Conservation (phyloP, 2,888 invertebrate genomes). For the Apamea sordens region DNA sequence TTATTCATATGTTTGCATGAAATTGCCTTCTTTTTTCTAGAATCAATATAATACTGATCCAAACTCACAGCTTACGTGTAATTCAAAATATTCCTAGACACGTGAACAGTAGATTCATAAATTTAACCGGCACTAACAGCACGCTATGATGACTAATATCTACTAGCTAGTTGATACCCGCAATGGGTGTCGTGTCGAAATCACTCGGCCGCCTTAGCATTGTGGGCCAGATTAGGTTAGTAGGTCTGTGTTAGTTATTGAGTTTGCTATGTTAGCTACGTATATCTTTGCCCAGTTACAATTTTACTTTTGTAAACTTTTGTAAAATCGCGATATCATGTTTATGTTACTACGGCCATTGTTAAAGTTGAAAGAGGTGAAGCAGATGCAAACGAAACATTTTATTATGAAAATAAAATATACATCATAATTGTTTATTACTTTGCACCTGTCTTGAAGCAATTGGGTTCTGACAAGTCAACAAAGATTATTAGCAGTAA, state of each 20-base stretch:
- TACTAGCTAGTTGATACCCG: constrained; percentile 37
- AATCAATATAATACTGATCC: neutral
- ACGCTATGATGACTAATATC: constrained; percentile 56
- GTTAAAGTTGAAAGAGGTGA: constrained; percentile 6
- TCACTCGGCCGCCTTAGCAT: constrained; percentile 36
- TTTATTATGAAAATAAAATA: constrained; percentile 13
- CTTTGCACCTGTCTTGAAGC: neutral
- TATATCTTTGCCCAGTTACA: constrained; percentile 26
- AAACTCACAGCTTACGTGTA: neutral
- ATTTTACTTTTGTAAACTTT: constrained; percentile 5
- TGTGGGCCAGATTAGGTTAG: constrained; percentile 62
- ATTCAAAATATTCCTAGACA: constrained; percentile 20
- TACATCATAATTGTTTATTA: neutral
- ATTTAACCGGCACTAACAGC: constrained; percentile 15
- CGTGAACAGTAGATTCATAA: constrained; percentile 11
- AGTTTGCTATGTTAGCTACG: constrained; percentile 17
- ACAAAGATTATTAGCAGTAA: constrained; percentile 15
- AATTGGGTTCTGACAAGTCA: neutral
- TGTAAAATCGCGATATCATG: constrained; percentile 3
- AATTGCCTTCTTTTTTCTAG: neutral
- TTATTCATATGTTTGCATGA: neutral
- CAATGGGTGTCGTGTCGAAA: constrained; percentile 58
- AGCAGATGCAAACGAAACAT: constrained; percentile 5
- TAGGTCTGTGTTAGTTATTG: constrained; percentile 58
- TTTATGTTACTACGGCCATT: constrained; percentile 12